Conservation (phyloP, 2,888 invertebrate genomes). For the Cactoblastis cactorum region DNA sequence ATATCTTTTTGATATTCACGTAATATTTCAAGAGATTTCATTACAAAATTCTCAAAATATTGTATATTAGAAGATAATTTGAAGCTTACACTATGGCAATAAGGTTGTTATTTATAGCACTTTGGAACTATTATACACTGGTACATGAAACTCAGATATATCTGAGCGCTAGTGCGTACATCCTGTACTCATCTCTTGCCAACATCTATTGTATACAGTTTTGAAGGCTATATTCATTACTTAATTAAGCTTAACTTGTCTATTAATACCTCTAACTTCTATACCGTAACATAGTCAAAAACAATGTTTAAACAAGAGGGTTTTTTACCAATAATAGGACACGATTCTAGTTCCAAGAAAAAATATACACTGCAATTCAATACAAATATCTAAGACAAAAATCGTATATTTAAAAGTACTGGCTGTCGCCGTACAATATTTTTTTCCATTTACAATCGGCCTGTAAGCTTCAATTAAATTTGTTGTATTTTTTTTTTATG, state of each 20-base stretch:
- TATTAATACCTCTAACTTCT: not conserved
- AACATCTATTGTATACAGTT: constrained; percentile 29
- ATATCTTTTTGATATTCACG: not conserved
- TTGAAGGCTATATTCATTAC: constrained; percentile 15
- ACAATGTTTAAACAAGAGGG: too few species aligned
- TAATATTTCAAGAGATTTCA: too few species aligned
- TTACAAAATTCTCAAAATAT: not conserved
- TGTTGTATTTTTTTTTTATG: too few species aligned
- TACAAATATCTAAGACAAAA: too few species aligned
- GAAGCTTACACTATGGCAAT: not conserved
- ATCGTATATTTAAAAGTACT: too few species aligned
- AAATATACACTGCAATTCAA: too few species aligned
- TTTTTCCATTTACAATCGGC: too few species aligned
- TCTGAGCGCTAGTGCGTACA: constrained; percentile 32
- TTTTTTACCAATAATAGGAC: too few species aligned
- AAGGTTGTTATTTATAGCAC: constrained; percentile 15
- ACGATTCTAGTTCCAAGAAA: too few species aligned
- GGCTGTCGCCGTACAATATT: too few species aligned
- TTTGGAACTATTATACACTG: constrained; percentile 9
- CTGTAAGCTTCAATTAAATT: too few species aligned
- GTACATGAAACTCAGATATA: constrained; percentile 30
- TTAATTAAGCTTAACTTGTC: not conserved
- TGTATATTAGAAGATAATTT: not conserved
- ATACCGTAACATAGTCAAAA: too few species aligned
- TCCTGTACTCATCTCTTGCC: constrained; percentile 37